A percentile compares a stretch with the other conserved stretches of the same genome.
phyloP scores from a whole-genome alignment of 2,113 vertebrate genomes.

The Alethe diademata region DNA sequence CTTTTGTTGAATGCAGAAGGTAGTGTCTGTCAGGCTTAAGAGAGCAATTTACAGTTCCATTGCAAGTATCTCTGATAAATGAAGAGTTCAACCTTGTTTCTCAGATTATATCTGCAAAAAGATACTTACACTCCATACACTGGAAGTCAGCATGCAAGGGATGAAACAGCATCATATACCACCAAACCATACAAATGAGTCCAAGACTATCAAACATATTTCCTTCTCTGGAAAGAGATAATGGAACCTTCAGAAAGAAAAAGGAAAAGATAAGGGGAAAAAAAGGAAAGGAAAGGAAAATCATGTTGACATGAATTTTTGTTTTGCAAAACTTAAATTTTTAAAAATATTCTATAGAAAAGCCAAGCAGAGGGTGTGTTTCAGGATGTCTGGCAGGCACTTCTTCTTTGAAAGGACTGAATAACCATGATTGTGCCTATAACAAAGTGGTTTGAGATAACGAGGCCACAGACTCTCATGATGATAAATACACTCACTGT shows the following conservation, averaged over 20 bases:
- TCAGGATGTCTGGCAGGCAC: not conserved
- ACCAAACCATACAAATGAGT: not conserved
- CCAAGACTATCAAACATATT: not conserved
- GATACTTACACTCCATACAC: conserved; percentile 5
- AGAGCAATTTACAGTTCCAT: not conserved
- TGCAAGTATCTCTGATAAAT: not conserved
- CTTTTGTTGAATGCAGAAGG: not conserved
- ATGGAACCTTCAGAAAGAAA: not conserved
- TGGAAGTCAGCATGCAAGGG: not conserved
- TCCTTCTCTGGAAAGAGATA: not conserved
- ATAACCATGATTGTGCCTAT: not conserved
- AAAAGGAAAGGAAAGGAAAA: not conserved
- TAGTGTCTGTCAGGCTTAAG: not conserved
- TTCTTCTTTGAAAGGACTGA: not conserved
- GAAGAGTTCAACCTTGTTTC: not conserved
- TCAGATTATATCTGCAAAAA: not conserved
- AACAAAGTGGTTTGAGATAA: not conserved
- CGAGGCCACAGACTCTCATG: not conserved
- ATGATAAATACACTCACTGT: not conserved
- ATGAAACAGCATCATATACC: not conserved
- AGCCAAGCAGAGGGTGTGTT: not conserved
- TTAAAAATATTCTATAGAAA: not conserved
- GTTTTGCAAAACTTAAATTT: not conserved
- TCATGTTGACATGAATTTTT: not conserved
- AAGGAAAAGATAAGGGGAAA: no score